Percentiles rank a stretch among this genome's conserved stretches.
Conservation (phyloP, 2,888 invertebrate species). For the Priapulus caudatus region DNA sequence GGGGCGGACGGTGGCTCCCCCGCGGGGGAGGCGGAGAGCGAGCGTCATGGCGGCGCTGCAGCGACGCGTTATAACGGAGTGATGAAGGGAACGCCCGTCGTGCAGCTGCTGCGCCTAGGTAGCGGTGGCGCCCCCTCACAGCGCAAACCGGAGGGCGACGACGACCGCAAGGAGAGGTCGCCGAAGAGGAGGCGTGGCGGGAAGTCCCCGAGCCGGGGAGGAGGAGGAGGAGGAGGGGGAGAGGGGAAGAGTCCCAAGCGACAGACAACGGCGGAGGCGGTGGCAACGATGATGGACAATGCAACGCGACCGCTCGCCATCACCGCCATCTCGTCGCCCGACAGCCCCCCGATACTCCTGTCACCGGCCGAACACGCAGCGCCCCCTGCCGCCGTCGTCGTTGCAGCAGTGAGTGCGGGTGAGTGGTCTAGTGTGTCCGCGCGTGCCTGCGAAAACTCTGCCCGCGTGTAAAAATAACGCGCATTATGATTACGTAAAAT, state of each 20-base stretch:
- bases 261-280: neutral
- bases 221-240: too few species aligned
- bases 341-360: too few species aligned
- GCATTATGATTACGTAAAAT: too few species aligned
- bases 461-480: too few species aligned
- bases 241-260: neutral
- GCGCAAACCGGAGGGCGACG: neutral
- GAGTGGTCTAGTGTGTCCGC: too few species aligned
- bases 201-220: neutral
- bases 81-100: neutral
- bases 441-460: too few species aligned
- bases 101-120: neutral
- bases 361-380: too few species aligned
- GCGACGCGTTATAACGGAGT: neutral
- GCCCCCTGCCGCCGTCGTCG: too few species aligned
- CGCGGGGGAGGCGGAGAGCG: too few species aligned
- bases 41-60: neutral
- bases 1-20: too few species aligned
- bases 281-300: neutral
- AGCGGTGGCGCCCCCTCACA: neutral
- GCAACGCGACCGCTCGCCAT: neutral
- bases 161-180: neutral
- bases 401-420: too few species aligned
- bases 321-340: neutral
- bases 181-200: neutral